phyloP scores from a whole-genome alignment of 2,113 vertebrate genomes.

The Phyllostomus hastatus region DNA sequence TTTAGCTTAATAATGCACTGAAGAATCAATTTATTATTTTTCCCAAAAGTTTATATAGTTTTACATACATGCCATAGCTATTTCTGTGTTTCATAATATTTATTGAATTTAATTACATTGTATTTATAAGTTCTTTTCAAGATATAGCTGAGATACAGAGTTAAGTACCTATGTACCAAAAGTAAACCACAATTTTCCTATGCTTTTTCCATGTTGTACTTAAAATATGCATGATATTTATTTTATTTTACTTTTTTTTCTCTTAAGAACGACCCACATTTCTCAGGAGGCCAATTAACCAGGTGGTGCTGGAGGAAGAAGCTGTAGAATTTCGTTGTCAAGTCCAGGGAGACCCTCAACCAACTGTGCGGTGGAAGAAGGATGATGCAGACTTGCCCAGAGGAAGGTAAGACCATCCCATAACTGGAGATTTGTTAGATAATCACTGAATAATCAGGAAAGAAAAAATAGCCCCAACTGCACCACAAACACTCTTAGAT shows the following conservation, averaged over 20 bases:
- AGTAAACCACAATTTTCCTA: background rate
- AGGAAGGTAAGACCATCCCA: constrained; percentile 86
- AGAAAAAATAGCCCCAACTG: background rate
- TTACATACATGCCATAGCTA: background rate
- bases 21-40: background rate
- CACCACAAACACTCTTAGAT: background rate
- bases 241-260: constrained; percentile 15
- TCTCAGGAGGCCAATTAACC: constrained; percentile 96
- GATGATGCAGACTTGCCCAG: constrained; percentile 93
- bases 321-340: constrained; percentile 96
- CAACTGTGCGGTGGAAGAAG: constrained; percentile 96
- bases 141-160: background rate
- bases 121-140: background rate
- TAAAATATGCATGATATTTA: background rate
- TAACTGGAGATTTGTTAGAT: background rate
- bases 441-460: background rate
- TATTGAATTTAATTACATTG: background rate
- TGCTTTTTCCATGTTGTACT: background rate
- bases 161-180: background rate
- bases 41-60: background rate
- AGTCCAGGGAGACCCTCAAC: constrained; percentile 96
- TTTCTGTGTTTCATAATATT: background rate
- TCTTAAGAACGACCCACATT: constrained; percentile 94
- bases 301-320: constrained; percentile 97
- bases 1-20: background rate